These are phyloP conservation scores for Ptychoptera albimana DNA, from an alignment of 2,888 invertebrate species.

Conservation along the genomic window DNA sequence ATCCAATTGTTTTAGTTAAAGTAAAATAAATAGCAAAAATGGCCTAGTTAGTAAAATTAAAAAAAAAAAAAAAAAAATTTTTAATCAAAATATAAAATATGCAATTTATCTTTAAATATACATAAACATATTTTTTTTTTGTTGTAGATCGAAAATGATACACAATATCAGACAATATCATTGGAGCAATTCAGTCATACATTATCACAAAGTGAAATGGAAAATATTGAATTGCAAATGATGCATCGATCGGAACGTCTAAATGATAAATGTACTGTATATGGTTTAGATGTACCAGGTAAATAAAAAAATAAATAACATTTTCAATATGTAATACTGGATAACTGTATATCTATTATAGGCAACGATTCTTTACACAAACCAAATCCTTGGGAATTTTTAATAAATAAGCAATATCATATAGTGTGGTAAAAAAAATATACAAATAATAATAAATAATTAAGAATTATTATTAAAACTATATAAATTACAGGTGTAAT, in stretches of 20 bases:
- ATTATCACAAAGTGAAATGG: conserved; percentile 26
- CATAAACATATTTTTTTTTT: not conserved
- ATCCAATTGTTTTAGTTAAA: not conserved
- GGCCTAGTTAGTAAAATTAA: not conserved
- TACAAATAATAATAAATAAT: not conserved
- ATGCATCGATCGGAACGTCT: conserved; percentile 25
- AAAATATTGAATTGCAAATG: conserved; percentile 29
- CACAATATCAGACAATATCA: conserved; percentile 25
- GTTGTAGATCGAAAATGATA: conserved; percentile 28
- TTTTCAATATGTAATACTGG: not conserved
- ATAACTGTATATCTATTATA: conserved; percentile 12
- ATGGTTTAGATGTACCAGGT: conserved; percentile 27
- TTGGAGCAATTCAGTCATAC: conserved; percentile 25
- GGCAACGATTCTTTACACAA: conserved; percentile 34
- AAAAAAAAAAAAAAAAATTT: not conserved
- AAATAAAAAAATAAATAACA: conserved; percentile 1
- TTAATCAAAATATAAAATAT: not conserved
- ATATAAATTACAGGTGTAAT: conserved; percentile 42
- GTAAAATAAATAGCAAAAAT: not conserved
- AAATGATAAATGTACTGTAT: conserved; percentile 26
- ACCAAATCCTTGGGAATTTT: conserved; percentile 74
- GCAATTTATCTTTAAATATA: not conserved
- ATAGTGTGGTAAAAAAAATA: conserved; percentile 49
- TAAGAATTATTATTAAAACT: not conserved
- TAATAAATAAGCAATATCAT: conserved; percentile 63